Evolutionary conservation across 2,113 vertebrate species (phyloP), one percentile per base, ranked within the genome.

Genomic region (Sialia sialis): DNA sequence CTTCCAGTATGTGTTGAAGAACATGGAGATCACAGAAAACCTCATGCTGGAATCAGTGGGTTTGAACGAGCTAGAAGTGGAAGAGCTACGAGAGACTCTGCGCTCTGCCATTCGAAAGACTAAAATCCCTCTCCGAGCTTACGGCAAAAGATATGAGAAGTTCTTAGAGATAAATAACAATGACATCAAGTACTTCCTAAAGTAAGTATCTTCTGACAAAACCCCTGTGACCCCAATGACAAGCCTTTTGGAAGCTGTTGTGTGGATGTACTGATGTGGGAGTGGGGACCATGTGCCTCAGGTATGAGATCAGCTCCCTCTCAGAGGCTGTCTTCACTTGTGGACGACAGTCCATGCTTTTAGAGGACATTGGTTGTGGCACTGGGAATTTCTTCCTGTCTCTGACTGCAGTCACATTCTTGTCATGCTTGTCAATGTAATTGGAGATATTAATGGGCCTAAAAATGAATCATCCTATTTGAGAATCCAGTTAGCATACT

Each of bases 81-180:
- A 69, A 26, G 97, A 98, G 67, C 94, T 98, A 32, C 98, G 98
- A 30, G 95, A 98, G 16, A 56, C 81, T 54, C 69, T 99, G 21
- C 72, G 62, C 39, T 91, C 51, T 3, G 98, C 98, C 34, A 78
- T 99, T 43, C 86, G 32, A 14, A 98, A 98, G 97, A 97, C 99
- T 39, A 66, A 91, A 84, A 95, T 98, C 79, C 99, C 98, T 14
- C 98, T 99, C 66, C 97, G 91, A 74, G 98, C 99, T 43, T 99
- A 99, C 0, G 98, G 98, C 94, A 97, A 92, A 92, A 96, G 97
- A 95, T 99, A 98, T 3, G 90, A 97, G 55, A 98, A 98, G 70
- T 96, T 98, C 91, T 91, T 99, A 55, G 98, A 99, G 70, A 97
- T 99, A 32, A 97, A 98, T 94, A 99, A 99, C 95, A 96, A 95